Percentiles rank a stretch among this genome's conserved stretches.
phyloP scores from a whole-genome alignment of 2,113 vertebrate species.

The Odontophorus gujanensis region DNA sequence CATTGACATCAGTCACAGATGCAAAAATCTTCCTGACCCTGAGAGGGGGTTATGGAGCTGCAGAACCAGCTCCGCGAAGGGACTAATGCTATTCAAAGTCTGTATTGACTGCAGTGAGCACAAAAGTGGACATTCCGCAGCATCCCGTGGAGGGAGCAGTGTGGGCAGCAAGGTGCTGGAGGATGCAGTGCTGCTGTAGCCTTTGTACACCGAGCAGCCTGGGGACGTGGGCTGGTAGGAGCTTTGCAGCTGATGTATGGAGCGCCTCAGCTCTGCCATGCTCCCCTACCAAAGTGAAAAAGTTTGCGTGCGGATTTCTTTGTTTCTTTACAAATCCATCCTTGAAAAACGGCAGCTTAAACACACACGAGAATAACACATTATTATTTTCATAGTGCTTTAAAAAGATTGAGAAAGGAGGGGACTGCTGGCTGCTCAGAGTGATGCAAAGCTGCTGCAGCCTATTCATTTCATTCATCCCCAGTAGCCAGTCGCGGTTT shows the following conservation, averaged over 20 bases:
- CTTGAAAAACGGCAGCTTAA: background rate
- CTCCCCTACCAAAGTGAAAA: background rate
- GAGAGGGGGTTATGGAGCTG: background rate
- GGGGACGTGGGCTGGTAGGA: background rate
- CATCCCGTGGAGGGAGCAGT: background rate
- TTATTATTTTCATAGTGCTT: slow-evolving; percentile 43
- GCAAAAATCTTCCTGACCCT: background rate
- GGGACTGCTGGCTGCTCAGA: slow-evolving; percentile 26
- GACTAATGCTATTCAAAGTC: background rate
- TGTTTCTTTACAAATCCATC: background rate
- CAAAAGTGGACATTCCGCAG: accelerated
- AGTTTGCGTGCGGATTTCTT: background rate
- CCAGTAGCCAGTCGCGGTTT: slow-evolving; percentile 24
- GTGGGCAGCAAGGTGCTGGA: background rate
- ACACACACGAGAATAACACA: background rate
- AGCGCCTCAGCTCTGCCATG: background rate
- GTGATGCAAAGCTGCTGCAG: slow-evolving; percentile 34
- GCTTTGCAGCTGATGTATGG: background rate
- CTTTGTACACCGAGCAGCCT: background rate
- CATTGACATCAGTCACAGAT: background rate
- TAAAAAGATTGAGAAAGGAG: slow-evolving; percentile 9
- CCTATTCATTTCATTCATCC: slow-evolving; percentile 61
- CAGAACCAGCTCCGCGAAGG: background rate
- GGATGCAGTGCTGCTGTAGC: background rate
- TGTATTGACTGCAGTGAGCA: background rate